These are phyloP conservation scores for Brachyopa scutellaris DNA, from an alignment of 2,888 invertebrate species.

Conservation along the genomic window DNA sequence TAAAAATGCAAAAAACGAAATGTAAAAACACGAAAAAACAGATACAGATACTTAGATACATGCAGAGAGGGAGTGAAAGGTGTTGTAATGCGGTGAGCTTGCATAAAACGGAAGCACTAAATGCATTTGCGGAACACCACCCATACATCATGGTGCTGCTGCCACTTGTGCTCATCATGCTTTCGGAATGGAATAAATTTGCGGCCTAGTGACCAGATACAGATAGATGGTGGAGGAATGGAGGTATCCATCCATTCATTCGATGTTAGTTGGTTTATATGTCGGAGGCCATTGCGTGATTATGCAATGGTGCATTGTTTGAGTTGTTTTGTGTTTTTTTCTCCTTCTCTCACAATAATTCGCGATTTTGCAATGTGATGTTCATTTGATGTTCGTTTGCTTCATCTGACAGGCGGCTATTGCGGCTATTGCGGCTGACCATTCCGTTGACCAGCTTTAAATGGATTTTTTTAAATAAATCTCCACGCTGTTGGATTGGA, in stretches of 20 bases:
- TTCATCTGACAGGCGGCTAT: constrained; percentile 46
- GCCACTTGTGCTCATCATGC: constrained; percentile 45
- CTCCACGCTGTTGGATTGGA: constrained; percentile 9
- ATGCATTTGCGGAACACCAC: constrained; percentile 69
- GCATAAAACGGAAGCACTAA: constrained; percentile 69
- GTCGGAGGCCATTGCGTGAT: constrained; percentile 73
- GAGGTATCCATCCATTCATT: constrained; percentile 63
- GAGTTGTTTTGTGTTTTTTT: constrained; percentile 24
- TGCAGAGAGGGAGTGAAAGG: background rate
- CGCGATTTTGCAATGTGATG: constrained; percentile 64
- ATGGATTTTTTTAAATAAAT: constrained; percentile 46
- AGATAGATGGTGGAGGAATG: constrained; percentile 25
- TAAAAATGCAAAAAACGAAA: constrained; percentile 44
- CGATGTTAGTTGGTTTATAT: constrained; percentile 72
- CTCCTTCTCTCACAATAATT: constrained; percentile 37
- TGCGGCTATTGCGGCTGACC: constrained; percentile 12
- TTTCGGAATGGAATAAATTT: constrained; percentile 58
- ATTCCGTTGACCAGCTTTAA: constrained; percentile 59
- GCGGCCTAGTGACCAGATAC: constrained; percentile 72
- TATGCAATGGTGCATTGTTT: constrained; percentile 72
- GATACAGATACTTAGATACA: background rate
- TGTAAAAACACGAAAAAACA: constrained; percentile 20
- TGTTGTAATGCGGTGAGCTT: constrained; percentile 51
- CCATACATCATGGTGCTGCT: constrained; percentile 56
- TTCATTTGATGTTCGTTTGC: constrained; percentile 64